Evolutionary conservation across 2,113 vertebrate genomes (phyloP).

Genomic region (Morphnarchus princeps): DNA sequence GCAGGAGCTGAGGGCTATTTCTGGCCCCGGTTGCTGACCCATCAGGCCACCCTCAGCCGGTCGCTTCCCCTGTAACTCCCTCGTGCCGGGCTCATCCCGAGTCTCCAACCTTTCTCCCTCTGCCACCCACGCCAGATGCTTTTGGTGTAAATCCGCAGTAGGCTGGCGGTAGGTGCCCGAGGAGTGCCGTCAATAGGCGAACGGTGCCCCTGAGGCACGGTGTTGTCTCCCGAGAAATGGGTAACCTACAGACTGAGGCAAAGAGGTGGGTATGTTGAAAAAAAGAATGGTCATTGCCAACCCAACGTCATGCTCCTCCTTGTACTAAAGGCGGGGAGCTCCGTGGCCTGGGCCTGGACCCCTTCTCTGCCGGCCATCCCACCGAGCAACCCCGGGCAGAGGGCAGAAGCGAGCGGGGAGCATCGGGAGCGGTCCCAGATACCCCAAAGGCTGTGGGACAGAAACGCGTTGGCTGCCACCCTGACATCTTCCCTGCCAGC

Average conservation of each 20-base stretch:
- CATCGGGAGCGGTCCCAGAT: background rate
- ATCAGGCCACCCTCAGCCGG: background rate
- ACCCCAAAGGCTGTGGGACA: background rate
- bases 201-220: background rate
- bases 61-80: background rate
- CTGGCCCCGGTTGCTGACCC: background rate
- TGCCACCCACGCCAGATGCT: background rate
- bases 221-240: background rate
- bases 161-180: background rate
- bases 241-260: background rate
- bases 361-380: background rate
- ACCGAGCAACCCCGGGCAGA: background rate
- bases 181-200: background rate
- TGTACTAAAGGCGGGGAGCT: background rate
- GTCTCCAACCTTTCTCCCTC: background rate
- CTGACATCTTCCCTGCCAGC: background rate
- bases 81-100: background rate
- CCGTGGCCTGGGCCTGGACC: no score
- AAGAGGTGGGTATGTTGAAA: background rate
- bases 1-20: background rate
- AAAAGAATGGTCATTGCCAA: background rate
- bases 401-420: background rate
- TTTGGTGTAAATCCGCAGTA: background rate
- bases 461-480: background rate
- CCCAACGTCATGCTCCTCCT: accelerated